These are phyloP conservation scores for Poeciliopsis prolifica DNA, from an alignment of 2,113 vertebrate genomes.

Conservation along the genomic window DNA sequence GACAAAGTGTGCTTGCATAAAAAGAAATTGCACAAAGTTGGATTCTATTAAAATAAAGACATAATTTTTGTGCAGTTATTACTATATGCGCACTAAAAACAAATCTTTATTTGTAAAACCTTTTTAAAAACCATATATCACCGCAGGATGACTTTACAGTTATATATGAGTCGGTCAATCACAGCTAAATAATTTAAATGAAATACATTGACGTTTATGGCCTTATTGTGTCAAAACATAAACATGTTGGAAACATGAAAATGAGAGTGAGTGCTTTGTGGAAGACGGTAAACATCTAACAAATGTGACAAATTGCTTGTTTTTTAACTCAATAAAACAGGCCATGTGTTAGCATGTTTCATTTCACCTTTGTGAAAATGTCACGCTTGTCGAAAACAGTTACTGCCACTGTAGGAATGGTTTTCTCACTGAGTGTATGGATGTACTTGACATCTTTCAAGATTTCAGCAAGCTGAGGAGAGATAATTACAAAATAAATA, in stretches of 20 bases:
- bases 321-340: background rate
- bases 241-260: background rate
- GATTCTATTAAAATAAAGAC: background rate
- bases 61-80: background rate
- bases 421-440: conserved; percentile 73
- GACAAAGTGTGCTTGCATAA: background rate
- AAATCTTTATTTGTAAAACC: background rate
- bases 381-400: conserved; percentile 79
- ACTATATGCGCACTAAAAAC: background rate
- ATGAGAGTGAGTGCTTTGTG: background rate
- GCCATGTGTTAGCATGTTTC: background rate
- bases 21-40: background rate
- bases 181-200: background rate
- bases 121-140: background rate
- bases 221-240: background rate
- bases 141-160: background rate
- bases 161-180: background rate
- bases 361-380: conserved; percentile 81
- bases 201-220: background rate
- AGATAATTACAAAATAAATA: conserved; percentile 13
- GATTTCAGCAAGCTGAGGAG: conserved; percentile 77
- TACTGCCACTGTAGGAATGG: conserved; percentile 80
- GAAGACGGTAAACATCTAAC: background rate
- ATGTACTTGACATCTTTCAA: conserved; percentile 87
- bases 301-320: background rate